Percentiles rank a stretch among this genome's conserved stretches.
These are phyloP conservation scores for Steromphala cineraria DNA, from an alignment of 2,888 invertebrate species.

Conservation along the genomic window DNA sequence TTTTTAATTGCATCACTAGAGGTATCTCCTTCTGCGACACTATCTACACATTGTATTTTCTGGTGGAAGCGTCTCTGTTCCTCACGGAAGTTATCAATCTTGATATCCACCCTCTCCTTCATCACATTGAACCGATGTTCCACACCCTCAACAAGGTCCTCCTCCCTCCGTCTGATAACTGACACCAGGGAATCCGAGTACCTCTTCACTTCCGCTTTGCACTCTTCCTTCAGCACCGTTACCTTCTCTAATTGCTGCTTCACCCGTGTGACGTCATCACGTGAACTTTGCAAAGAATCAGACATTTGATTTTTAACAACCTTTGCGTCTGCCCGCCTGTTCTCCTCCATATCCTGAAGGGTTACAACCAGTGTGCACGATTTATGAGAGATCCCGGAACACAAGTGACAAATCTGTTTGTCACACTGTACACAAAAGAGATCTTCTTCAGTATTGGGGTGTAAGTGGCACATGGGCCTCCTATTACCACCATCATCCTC, in stretches of 20 bases:
- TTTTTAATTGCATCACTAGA: background rate
- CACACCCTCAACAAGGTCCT: background rate
- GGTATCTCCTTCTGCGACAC: background rate
- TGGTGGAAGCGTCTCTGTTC: background rate
- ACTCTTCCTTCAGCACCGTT: background rate
- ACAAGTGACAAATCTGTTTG: slow-evolving; percentile 34
- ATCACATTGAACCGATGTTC: background rate
- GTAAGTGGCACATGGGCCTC: background rate
- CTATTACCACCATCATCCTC: background rate
- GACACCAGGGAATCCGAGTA: background rate
- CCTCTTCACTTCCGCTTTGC: background rate
- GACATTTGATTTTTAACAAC: background rate
- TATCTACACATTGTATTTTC: background rate
- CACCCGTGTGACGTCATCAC: slow-evolving; percentile 9
- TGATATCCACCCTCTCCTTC: background rate
- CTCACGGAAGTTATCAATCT: slow-evolving; percentile 4
- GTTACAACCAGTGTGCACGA: slow-evolving; percentile 32
- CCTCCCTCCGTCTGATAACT: background rate
- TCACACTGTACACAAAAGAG: slow-evolving; percentile 34
- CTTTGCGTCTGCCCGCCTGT: slow-evolving; percentile 21
- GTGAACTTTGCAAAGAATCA: background rate
- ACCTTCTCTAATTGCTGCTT: background rate
- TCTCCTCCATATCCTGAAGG: slow-evolving; percentile 27
- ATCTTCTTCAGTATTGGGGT: slow-evolving; percentile 28
- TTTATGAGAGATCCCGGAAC: slow-evolving; percentile 38